A percentile compares a stretch with the other conserved stretches of the same genome.
Evolutionary conservation across 1,140 invertebrate genomes (phyloP).

Genomic region (Metopolophium dirhodum): DNA sequence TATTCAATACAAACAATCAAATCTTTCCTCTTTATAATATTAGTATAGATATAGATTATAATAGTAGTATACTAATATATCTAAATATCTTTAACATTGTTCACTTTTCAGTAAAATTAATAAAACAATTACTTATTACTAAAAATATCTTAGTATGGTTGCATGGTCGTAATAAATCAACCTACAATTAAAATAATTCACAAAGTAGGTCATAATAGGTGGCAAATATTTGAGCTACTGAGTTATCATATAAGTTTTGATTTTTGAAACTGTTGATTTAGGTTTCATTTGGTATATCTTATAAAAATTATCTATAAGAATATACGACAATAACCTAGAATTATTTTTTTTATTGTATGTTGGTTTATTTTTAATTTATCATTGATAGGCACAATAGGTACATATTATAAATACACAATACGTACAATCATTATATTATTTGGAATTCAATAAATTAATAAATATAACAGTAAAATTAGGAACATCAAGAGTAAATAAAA

Average conservation of each 20-base stretch:
- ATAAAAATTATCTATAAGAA: not conserved
- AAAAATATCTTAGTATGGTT: too few relatives aligned
- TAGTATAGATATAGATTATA: too few relatives aligned
- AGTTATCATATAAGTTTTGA: not conserved
- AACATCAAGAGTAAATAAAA: slow-evolving; percentile 21
- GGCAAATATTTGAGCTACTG: not conserved
- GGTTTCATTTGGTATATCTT: not conserved
- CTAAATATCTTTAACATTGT: too few relatives aligned
- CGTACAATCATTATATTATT: not conserved
- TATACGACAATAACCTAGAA: not conserved
- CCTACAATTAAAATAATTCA: too few relatives aligned
- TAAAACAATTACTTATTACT: too few relatives aligned
- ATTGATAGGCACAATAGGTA: not conserved
- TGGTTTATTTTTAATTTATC: too few relatives aligned
- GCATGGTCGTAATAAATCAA: too few relatives aligned
- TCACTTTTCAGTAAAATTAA: too few relatives aligned
- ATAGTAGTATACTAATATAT: too few relatives aligned
- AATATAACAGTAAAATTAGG: slow-evolving; percentile 2
- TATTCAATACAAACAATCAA: too few relatives aligned
- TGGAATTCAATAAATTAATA: not conserved
- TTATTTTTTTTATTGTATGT: too few relatives aligned
- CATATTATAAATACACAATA: not conserved
- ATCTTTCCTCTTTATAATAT: too few relatives aligned
- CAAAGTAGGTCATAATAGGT: not conserved
- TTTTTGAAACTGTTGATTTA: not conserved